Percentiles rank a stretch among this genome's conserved stretches.
Evolutionary conservation across 2,888 invertebrate genomes (phyloP).

Genomic region (Drosophila formosana): DNA sequence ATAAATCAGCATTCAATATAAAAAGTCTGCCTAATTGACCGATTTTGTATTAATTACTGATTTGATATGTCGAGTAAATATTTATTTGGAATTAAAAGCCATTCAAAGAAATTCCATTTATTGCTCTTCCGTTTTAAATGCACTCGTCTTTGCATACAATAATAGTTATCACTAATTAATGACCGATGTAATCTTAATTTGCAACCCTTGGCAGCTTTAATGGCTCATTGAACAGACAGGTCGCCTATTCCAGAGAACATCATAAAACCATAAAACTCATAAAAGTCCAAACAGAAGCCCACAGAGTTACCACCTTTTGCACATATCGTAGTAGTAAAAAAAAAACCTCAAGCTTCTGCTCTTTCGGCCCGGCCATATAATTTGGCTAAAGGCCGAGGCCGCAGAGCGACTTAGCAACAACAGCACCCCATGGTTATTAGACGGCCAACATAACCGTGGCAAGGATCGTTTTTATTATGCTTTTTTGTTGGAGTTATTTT

Average conservation of each 20-base stretch:
- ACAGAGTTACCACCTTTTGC: constrained; percentile 39
- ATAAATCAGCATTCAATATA: no score
- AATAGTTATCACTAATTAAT: constrained; percentile 26
- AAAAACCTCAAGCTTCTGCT: constrained; percentile 26
- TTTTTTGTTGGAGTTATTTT: constrained; percentile 25
- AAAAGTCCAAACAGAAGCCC: constrained; percentile 22
- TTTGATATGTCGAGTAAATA: constrained; percentile 42
- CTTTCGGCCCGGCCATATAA: constrained; percentile 64
- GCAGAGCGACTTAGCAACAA: constrained; percentile 1
- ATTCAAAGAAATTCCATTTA: not conserved
- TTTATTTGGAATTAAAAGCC: not conserved
- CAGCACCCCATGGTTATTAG: constrained; percentile 75
- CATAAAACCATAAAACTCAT: constrained; percentile 36
- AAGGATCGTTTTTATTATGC: constrained; percentile 37
- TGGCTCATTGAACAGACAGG: constrained; percentile 16
- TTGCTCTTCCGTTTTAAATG: not conserved
- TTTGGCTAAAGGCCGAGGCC: constrained; percentile 70
- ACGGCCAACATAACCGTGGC: constrained; percentile 67
- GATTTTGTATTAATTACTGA: constrained; percentile 24
- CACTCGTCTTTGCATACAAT: constrained; percentile 5
- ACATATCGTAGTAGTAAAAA: constrained; percentile 20
- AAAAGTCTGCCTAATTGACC: no score
- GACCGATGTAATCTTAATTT: constrained; percentile 5
- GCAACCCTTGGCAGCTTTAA: constrained; percentile 2
- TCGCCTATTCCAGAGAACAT: constrained; percentile 11